A percentile compares a stretch with the other conserved stretches of the same genome.
phyloP scores from a whole-genome alignment of 2,113 vertebrate genomes.

The Emydura subglobosa region DNA sequence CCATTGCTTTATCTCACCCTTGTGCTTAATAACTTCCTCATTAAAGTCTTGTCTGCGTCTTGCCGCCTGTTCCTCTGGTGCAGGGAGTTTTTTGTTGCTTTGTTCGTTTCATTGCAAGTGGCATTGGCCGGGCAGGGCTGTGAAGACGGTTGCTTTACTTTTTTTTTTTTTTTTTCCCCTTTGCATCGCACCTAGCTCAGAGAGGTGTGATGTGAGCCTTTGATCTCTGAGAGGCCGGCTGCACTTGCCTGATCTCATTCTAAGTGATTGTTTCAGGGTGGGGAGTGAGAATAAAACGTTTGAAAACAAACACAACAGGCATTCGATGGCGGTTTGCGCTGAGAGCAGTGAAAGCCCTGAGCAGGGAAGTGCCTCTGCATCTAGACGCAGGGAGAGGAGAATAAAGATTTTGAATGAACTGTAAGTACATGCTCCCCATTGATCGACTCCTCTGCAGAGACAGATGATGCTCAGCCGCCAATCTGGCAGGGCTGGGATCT shows the following conservation, averaged over 20 bases:
- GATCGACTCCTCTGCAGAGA: not conserved
- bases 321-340: not conserved
- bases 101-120: not conserved
- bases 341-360: not conserved
- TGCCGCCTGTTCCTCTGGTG: not conserved
- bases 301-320: not conserved
- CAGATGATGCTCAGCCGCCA: not conserved
- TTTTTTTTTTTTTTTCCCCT: no score
- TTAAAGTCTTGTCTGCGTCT: not conserved
- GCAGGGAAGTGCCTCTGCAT: not conserved
- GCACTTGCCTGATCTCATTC: not conserved
- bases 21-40: not conserved
- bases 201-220: not conserved
- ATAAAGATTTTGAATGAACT: not conserved
- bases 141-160: not conserved
- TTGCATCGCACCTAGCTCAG: not conserved
- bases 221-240: not conserved
- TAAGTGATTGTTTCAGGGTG: not conserved
- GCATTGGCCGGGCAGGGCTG: not conserved
- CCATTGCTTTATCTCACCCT: not conserved
- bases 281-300: constrained; percentile 28
- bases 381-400: not conserved
- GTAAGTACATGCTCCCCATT: not conserved
- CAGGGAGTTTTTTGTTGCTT: not conserved
- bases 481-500: not conserved